Evolutionary conservation across 30 jellyfish, hydroid and myxozoan genomes (phyloP).

Genomic region (Aurelia aurita): DNA sequence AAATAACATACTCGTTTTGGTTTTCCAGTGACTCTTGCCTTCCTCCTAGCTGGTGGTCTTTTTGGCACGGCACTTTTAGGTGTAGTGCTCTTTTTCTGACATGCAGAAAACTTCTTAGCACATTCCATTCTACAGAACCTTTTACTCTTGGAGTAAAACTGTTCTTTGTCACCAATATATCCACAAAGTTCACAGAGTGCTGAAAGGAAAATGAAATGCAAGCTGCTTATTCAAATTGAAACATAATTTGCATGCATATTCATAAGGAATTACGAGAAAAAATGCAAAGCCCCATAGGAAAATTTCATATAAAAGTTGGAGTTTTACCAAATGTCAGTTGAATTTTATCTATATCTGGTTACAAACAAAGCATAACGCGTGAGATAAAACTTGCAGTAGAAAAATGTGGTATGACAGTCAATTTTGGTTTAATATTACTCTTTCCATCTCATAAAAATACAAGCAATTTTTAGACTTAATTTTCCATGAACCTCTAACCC

Average conservation of each 20-base stretch:
- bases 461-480: too few relatives aligned
- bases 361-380: too few relatives aligned
- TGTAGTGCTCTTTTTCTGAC: slow-evolving; percentile 75
- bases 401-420: too few relatives aligned
- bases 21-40: slow-evolving; percentile 47
- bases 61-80: slow-evolving; percentile 18
- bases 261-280: neutral
- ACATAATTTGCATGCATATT: neutral
- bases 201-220: slow-evolving; percentile 2
- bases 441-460: too few relatives aligned
- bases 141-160: slow-evolving; percentile 87
- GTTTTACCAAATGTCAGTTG: too few relatives aligned
- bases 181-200: slow-evolving; percentile 92
- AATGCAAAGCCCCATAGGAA: too few relatives aligned
- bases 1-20: slow-evolving; percentile 35
- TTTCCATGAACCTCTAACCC: too few relatives aligned
- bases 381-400: too few relatives aligned
- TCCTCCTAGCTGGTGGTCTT: slow-evolving; percentile 65
- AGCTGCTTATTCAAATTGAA: too few relatives aligned
- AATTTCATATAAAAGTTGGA: too few relatives aligned
- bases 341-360: too few relatives aligned
- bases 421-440: too few relatives aligned
- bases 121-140: slow-evolving; percentile 94
- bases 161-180: slow-evolving; percentile 68
- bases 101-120: slow-evolving; percentile 90